These are phyloP conservation scores for Orthosia cruda DNA, from an alignment of 2,888 invertebrate species.

Conservation along the genomic window DNA sequence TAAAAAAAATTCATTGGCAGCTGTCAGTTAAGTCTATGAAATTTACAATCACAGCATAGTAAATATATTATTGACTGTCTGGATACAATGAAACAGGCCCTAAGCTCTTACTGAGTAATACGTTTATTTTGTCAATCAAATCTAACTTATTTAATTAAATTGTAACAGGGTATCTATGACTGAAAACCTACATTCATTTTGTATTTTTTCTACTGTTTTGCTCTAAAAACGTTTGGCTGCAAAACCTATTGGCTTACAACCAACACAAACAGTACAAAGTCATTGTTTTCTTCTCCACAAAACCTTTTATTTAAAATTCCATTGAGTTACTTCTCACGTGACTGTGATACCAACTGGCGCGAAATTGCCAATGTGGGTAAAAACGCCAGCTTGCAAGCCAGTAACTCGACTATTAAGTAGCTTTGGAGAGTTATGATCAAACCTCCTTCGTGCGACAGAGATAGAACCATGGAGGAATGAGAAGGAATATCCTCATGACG, in stretches of 20 bases:
- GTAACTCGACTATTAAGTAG: conserved; percentile 66
- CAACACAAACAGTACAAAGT: background rate
- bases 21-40: too few species aligned
- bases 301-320: conserved; percentile 19
- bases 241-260: background rate
- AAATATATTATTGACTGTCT: too few species aligned
- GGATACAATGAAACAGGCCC: too few species aligned
- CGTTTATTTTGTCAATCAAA: too few species aligned
- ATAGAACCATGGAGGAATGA: conserved; percentile 32
- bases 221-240: background rate
- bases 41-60: too few species aligned
- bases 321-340: conserved; percentile 28
- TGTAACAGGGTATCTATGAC: background rate
- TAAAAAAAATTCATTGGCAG: too few species aligned
- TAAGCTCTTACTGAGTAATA: too few species aligned
- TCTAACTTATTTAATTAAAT: too few species aligned
- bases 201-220: background rate
- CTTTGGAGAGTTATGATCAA: conserved; percentile 48
- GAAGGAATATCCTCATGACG: conserved; percentile 20
- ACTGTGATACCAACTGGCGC: conserved; percentile 16
- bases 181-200: background rate
- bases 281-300: conserved; percentile 1
- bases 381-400: conserved; percentile 69
- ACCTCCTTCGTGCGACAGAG: conserved; percentile 26
- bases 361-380: conserved; percentile 36